These are phyloP conservation scores for Nephrotoma guestfalica DNA, from an alignment of 2,888 invertebrate species.

Conservation along the genomic window DNA sequence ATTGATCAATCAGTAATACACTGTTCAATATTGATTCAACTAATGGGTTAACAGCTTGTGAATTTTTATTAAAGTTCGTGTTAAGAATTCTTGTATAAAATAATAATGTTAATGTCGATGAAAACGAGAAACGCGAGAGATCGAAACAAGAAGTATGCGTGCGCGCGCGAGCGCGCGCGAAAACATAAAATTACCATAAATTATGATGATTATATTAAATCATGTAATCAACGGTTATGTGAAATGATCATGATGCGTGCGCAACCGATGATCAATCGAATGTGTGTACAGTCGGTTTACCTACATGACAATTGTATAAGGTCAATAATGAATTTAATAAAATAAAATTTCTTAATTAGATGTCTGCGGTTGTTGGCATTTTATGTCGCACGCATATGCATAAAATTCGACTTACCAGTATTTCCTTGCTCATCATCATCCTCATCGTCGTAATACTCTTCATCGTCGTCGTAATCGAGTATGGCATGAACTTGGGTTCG, in stretches of 20 bases:
- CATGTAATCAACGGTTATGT: background rate
- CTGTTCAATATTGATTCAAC: background rate
- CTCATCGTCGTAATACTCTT: constrained; percentile 26
- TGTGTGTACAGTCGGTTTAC: background rate
- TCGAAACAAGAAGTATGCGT: background rate
- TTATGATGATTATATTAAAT: background rate
- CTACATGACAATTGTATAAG: too few species aligned
- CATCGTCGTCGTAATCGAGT: constrained; percentile 31
- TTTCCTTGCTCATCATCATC: constrained; percentile 13
- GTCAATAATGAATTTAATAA: background rate
- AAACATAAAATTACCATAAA: background rate
- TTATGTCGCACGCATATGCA: background rate
- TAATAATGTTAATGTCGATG: background rate
- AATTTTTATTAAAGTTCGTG: background rate
- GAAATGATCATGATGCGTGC: background rate
- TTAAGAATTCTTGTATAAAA: background rate
- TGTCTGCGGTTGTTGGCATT: background rate
- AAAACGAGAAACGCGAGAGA: background rate
- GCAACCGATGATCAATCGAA: background rate
- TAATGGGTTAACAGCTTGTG: background rate
- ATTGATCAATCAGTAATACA: background rate
- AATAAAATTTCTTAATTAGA: background rate
- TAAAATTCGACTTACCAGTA: background rate
- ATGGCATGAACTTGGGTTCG: constrained; percentile 35
- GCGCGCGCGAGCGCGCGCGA: background rate